Evolutionary conservation across 2,113 vertebrate genomes (phyloP).

Genomic region (Dendrocopos noguchii): DNA sequence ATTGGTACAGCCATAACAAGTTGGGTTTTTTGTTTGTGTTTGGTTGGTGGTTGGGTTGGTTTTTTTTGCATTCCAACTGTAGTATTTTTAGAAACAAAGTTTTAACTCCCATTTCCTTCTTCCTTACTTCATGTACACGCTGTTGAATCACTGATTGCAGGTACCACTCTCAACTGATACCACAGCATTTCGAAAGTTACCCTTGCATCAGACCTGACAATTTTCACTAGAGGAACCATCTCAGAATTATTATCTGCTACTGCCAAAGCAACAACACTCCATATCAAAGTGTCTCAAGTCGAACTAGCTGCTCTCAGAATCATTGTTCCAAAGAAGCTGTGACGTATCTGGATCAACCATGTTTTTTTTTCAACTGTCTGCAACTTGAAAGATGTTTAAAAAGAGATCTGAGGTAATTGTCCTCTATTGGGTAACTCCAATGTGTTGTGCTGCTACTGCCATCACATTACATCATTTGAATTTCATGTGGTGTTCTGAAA

Average conservation of each 20-base stretch:
- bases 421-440: neutral
- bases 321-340: neutral
- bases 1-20: neutral
- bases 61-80: neutral
- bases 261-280: neutral
- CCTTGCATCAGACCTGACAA: neutral
- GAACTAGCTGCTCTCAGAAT: neutral
- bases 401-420: slow-evolving; percentile 8
- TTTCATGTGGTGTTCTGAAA: slow-evolving; percentile 26
- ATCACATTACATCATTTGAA: slow-evolving; percentile 7
- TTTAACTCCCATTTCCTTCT: slow-evolving; percentile 59
- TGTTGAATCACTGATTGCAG: slow-evolving; percentile 24
- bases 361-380: neutral
- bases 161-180: neutral
- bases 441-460: neutral
- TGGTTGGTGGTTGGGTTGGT: too few relatives aligned
- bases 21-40: neutral
- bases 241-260: neutral
- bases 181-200: slow-evolving; percentile 20
- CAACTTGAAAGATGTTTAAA: neutral
- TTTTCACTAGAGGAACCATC: neutral
- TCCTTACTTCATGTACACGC: neutral
- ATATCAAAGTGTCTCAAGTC: neutral
- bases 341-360: neutral
- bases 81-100: slow-evolving; percentile 50